A percentile compares a stretch with the other conserved stretches of the same genome.
These are phyloP conservation scores for Drosophila kurseongensis DNA, from an alignment of 1,140 invertebrate species.

Conservation along the genomic window DNA sequence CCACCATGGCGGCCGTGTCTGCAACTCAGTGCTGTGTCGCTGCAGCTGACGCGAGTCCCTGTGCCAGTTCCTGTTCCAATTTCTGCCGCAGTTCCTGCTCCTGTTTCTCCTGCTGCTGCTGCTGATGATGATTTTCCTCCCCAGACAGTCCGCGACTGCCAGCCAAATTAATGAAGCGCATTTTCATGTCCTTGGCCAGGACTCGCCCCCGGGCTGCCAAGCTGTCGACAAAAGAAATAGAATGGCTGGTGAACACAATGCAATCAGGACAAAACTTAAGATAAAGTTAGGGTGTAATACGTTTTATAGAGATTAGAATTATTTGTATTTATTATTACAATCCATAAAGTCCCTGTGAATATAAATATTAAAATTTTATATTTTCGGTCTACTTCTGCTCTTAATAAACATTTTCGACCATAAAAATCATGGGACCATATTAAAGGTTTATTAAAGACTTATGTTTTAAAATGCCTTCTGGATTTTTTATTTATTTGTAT, in stretches of 20 bases:
- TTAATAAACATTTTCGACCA: too few relatives aligned
- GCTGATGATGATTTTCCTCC: conserved; percentile 15
- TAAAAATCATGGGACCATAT: too few relatives aligned
- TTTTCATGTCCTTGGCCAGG: conserved; percentile 49
- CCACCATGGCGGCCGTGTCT: conserved; percentile 20
- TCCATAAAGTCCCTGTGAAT: too few relatives aligned
- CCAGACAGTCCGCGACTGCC: conserved; percentile 55
- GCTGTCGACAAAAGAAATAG: conserved; percentile 17
- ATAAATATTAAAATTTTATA: too few relatives aligned
- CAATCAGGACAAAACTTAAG: conserved; percentile 2
- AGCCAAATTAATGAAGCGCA: conserved; percentile 62
- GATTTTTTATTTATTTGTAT: too few relatives aligned
- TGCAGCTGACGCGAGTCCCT: conserved; percentile 56
- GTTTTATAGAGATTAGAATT: background rate
- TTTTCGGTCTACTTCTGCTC: too few relatives aligned
- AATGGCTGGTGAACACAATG: conserved; percentile 21
- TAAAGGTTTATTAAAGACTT: too few relatives aligned
- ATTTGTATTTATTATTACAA: too few relatives aligned
- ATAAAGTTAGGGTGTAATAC: background rate
- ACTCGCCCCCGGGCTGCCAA: conserved; percentile 29
- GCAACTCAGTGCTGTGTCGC: conserved; percentile 48
- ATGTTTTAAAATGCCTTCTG: too few relatives aligned
- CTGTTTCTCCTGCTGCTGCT: conserved; percentile 8
- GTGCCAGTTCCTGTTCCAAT: conserved; percentile 37
- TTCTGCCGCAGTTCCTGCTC: conserved; percentile 23